Evolutionary conservation across 2,797 vertebrate genomes (phyloP).

Genomic region (Pangasius macronema): DNA sequence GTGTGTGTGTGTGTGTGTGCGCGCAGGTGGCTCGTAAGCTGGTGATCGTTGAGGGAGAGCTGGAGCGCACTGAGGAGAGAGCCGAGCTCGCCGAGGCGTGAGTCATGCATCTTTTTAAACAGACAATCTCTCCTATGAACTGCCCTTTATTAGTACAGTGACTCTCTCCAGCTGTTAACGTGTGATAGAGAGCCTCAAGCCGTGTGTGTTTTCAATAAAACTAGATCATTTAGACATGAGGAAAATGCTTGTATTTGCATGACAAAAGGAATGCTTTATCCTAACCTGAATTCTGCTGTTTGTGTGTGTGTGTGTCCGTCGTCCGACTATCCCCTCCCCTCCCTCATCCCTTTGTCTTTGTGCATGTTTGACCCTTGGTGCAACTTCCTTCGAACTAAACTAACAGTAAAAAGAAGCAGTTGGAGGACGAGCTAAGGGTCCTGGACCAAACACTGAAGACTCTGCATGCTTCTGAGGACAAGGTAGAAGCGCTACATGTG

Average conservation of each 20-base stretch:
- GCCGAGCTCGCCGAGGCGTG: slow-evolving; percentile 76
- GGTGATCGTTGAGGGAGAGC: slow-evolving; percentile 94
- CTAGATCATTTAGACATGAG: slow-evolving; percentile 36
- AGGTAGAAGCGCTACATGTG: slow-evolving; percentile 74
- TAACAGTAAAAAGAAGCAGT: slow-evolving; percentile 83
- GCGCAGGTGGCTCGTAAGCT: slow-evolving; percentile 92
- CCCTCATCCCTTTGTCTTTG: slow-evolving; percentile 35
- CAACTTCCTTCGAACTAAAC: slow-evolving; percentile 59
- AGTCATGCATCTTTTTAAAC: slow-evolving; percentile 28
- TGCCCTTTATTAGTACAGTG: slow-evolving; percentile 3
- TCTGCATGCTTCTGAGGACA: slow-evolving; percentile 84
- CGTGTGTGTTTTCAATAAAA: slow-evolving; percentile 20
- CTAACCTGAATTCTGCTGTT: slow-evolving; percentile 38
- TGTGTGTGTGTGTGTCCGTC: slow-evolving; percentile 6
- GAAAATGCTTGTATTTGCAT: slow-evolving; percentile 53
- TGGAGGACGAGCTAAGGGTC: slow-evolving; percentile 82
- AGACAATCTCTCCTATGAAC: not conserved
- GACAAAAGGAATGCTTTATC: slow-evolving; percentile 45
- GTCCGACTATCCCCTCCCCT: slow-evolving; percentile 3
- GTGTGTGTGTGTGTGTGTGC: too few species aligned
- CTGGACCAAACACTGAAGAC: slow-evolving; percentile 86
- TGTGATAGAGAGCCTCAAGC: slow-evolving; percentile 9
- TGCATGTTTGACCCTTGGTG: slow-evolving; percentile 53
- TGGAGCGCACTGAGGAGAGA: slow-evolving; percentile 94
- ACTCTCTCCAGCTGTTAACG: not conserved